Evolutionary conservation across 2,888 invertebrate genomes (phyloP).

Genomic region (Tetramorium bicarinatum): DNA sequence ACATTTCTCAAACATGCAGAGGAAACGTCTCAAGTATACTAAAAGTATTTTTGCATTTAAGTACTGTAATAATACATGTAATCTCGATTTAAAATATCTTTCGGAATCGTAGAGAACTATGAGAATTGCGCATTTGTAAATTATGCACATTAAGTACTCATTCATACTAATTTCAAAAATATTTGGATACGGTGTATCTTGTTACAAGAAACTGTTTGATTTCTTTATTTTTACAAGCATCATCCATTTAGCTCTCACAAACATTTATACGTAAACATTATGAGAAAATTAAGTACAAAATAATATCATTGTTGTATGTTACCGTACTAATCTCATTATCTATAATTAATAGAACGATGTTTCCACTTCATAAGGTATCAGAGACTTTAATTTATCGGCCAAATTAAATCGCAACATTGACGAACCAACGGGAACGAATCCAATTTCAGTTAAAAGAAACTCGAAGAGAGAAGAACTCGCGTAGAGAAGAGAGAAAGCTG

Average conservation of each 20-base stretch:
- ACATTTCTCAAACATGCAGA: not conserved
- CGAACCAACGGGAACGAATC: slow-evolving; percentile 39
- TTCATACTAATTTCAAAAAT: not conserved
- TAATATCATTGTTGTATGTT: slow-evolving; percentile 6
- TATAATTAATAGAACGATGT: slow-evolving; percentile 24
- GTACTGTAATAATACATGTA: not conserved
- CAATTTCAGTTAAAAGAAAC: slow-evolving; percentile 54
- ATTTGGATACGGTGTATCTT: not conserved
- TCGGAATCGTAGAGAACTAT: not conserved
- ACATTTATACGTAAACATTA: not conserved
- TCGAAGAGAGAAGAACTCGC: not conserved
- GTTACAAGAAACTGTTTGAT: not conserved
- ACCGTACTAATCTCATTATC: not conserved
- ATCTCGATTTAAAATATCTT: not conserved
- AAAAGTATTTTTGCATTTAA: not conserved
- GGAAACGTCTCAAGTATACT: not conserved
- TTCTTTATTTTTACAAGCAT: slow-evolving; percentile 1
- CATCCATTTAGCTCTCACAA: not conserved
- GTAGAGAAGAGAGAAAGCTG: slow-evolving; percentile 6
- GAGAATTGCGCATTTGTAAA: slow-evolving; percentile 1
- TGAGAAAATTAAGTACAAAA: not conserved
- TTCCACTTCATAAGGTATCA: slow-evolving; percentile 20
- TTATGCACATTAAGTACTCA: not conserved
- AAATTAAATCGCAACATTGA: slow-evolving; percentile 44
- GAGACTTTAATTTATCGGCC: slow-evolving; percentile 23